Evolutionary conservation across 2,888 invertebrate species (phyloP).

Genomic region (Cistogaster globosa): DNA sequence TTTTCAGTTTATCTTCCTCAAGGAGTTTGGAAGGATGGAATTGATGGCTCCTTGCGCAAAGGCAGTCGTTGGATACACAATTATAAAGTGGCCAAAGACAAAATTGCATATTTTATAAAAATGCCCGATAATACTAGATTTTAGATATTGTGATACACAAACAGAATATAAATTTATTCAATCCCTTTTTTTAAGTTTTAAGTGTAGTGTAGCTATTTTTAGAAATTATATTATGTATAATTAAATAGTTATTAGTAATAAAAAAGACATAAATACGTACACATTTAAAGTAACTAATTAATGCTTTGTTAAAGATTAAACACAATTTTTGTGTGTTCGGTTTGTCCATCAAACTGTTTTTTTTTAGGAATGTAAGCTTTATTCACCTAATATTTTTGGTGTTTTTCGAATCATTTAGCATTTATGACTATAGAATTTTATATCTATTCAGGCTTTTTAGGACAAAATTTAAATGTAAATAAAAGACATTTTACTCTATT

Average conservation of each 20-base stretch:
- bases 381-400: too few species aligned
- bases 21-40: constrained; percentile 96
- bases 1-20: constrained; percentile 91
- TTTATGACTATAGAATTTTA: too few species aligned
- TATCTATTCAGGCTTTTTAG: too few species aligned
- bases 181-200: background rate
- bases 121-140: constrained; percentile 93
- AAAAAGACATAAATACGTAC: background rate
- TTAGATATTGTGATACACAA: constrained; percentile 73
- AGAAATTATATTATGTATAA: constrained; percentile 1
- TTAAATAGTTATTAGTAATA: background rate
- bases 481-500: too few species aligned
- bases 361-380: too few species aligned
- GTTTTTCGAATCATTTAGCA: too few species aligned
- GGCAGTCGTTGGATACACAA: constrained; percentile 96
- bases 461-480: too few species aligned
- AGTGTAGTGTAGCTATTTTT: background rate
- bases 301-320: too few species aligned
- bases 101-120: constrained; percentile 92
- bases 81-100: constrained; percentile 90
- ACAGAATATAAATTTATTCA: constrained; percentile 12
- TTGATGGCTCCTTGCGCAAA: constrained; percentile 92
- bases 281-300: too few species aligned
- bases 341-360: constrained; percentile 11
- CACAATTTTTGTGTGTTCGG: too few species aligned